Evolutionary conservation across 2,888 invertebrate species (phyloP), one percentile per base, ranked within the genome.

Genomic region (Fragum sueziense): DNA sequence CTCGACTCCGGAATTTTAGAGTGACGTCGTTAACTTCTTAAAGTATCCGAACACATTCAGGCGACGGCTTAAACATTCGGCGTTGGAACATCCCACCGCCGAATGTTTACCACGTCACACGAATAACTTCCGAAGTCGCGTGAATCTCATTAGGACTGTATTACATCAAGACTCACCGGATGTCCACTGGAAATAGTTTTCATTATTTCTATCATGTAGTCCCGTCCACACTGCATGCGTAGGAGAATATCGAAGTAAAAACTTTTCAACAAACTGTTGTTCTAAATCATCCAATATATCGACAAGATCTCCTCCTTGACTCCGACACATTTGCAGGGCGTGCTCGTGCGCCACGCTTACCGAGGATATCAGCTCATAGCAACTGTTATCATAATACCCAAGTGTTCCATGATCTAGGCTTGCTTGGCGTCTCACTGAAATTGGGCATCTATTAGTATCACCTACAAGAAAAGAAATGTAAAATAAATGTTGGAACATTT

Each of bases 171-270:
- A 4, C 47, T n/a, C 27, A 76, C 65, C 65, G 34, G 75, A 75
- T 25, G 62, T 69, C 75, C 75, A 75, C n/a, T 75, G n/a, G 22
- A 70, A 75, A 27, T 62, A 31, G 17, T 37, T 65, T 25, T 75
- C 75, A 9, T 37, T 41, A 7, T 22, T 31, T 14, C 11, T 34
- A 41, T 75, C 75, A 25, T 69, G 51, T 1, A 75, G 70, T 9
- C 75, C 75, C 9, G 62, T 75, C 69, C 75, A 75, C 9, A 62
- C 70, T 14, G 75, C 59, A 33, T 62, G 57, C 17, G 37, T 25
- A 7, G 75, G 51, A 1, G 25, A 51, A 33, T 75, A 29, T n/a
- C 34, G 41, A 25, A n/a, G 25, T 31, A 70, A 20, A 34, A 75
- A 70, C 9, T 29, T 34, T 7, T 61, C 33, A 29, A 75, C 41